Evolutionary conservation across 2,888 invertebrate genomes (phyloP).

Genomic region (Drosophila cognata): DNA sequence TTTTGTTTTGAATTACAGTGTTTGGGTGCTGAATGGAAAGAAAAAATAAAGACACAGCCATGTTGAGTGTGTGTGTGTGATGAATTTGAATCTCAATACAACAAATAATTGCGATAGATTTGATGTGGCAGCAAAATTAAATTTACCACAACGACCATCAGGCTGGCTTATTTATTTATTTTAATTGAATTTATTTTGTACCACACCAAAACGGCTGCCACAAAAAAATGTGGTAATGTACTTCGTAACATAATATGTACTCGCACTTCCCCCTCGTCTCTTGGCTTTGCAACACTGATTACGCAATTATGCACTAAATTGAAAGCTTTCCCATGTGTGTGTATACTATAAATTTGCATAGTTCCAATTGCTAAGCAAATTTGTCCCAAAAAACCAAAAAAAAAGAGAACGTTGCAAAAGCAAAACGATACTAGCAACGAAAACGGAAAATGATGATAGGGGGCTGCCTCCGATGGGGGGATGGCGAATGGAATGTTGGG

Average conservation of each 20-base stretch:
- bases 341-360: constrained; percentile 35
- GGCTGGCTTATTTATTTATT: constrained; percentile 56
- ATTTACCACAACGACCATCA: constrained; percentile 38
- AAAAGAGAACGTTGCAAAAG: constrained; percentile 38
- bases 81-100: background rate
- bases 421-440: constrained; percentile 29
- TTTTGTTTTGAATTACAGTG: background rate
- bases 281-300: constrained; percentile 58
- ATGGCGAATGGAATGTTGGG: constrained; percentile 18
- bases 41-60: background rate
- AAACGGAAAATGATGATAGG: constrained; percentile 5
- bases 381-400: constrained; percentile 34
- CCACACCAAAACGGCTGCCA: constrained; percentile 20
- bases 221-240: constrained; percentile 7
- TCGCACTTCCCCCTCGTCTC: background rate
- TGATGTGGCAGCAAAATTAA: constrained; percentile 32
- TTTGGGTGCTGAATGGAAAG: background rate
- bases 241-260: constrained; percentile 12
- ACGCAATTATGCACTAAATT: constrained; percentile 73
- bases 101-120: background rate
- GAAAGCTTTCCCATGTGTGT: constrained; percentile 42
- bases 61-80: background rate
- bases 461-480: background rate
- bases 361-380: constrained; percentile 51
- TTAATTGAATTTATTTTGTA: constrained; percentile 54